Percentiles rank a stretch among this genome's conserved stretches.
Conservation (phyloP, 2,113 vertebrate genomes). For the Pygoscelis adeliae region DNA sequence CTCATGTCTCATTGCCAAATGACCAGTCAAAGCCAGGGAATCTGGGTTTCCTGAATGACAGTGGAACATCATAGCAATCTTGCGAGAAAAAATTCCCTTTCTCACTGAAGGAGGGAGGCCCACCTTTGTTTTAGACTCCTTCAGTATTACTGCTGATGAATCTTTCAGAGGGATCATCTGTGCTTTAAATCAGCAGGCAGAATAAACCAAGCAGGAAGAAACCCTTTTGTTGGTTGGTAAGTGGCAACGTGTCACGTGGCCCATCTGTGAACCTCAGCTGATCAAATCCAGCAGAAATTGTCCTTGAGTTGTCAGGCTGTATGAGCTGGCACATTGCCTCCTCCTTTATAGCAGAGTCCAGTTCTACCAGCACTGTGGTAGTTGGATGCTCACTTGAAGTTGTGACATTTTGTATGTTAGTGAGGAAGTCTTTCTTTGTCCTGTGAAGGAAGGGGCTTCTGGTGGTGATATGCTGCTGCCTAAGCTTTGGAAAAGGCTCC, state of each 20-base stretch:
- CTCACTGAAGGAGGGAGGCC: not conserved
- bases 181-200: not conserved
- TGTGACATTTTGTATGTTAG: not conserved
- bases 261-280: not conserved
- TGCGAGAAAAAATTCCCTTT: not conserved
- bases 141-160: not conserved
- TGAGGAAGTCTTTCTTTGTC: not conserved
- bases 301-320: constrained; percentile 27
- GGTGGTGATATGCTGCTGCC: not conserved
- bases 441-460: not conserved
- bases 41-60: not conserved
- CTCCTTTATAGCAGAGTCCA: not conserved
- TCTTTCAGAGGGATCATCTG: not conserved
- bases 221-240: not conserved
- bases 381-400: not conserved
- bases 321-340: not conserved
- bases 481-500: not conserved
- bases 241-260: not conserved
- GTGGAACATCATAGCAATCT: not conserved
- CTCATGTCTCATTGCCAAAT: not conserved
- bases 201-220: constrained; percentile 25
- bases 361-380: not conserved
- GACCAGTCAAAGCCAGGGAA: not conserved
- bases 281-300: constrained; percentile 13
- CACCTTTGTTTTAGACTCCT: not conserved